phyloP scores from a whole-genome alignment of 1,140 invertebrate species.

The Choristoneura fumiferana region DNA sequence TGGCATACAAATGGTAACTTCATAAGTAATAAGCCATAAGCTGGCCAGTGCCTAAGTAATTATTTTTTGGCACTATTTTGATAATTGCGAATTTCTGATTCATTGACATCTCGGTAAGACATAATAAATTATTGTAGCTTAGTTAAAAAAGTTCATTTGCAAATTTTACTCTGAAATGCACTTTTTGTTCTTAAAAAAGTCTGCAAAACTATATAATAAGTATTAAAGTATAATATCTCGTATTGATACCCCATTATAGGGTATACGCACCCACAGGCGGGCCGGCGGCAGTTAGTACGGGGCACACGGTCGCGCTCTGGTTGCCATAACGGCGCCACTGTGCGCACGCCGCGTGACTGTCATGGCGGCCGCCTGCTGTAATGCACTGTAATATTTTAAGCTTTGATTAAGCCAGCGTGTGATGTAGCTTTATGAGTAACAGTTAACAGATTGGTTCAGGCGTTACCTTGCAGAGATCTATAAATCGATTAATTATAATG shows the following conservation, averaged over 20 bases:
- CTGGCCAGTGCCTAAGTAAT: too few relatives aligned
- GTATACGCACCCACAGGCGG: not conserved
- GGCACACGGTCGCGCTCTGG: constrained; percentile 8
- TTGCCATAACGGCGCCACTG: constrained; percentile 13
- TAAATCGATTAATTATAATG: not conserved
- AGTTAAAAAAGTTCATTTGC: too few relatives aligned
- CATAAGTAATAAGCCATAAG: too few relatives aligned
- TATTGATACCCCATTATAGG: not conserved
- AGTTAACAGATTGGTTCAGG: not conserved
- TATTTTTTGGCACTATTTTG: too few relatives aligned
- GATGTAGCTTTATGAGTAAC: not conserved
- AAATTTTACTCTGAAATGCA: too few relatives aligned
- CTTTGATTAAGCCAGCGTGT: not conserved
- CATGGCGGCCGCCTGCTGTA: not conserved
- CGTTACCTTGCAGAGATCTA: not conserved
- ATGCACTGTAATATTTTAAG: not conserved
- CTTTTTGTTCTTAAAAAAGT: too few relatives aligned
- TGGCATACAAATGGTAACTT: too few relatives aligned
- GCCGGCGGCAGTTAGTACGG: not conserved
- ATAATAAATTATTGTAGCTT: too few relatives aligned
- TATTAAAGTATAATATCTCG: not conserved
- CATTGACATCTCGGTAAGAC: too few relatives aligned
- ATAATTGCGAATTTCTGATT: too few relatives aligned
- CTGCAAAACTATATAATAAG: too few relatives aligned
- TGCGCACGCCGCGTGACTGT: not conserved